These are phyloP conservation scores for Colinus virginianus DNA, from an alignment of 2,113 vertebrate species.

Conservation along the genomic window DNA sequence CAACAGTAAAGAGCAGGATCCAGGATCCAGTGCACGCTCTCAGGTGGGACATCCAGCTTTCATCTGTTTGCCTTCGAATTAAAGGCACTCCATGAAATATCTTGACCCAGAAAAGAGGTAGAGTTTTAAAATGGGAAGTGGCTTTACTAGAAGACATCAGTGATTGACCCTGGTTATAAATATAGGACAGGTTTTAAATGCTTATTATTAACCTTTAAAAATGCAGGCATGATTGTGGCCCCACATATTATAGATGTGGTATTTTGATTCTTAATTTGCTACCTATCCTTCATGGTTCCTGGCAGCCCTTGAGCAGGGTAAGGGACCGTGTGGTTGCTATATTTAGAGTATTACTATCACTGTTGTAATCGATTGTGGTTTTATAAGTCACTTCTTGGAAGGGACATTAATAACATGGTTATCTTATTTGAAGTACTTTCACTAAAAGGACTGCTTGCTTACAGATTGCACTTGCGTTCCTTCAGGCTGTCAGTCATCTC, in stretches of 20 bases:
- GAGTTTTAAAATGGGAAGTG: not conserved
- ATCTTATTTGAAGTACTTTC: not conserved
- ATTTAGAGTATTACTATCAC: not conserved
- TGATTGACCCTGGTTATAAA: not conserved
- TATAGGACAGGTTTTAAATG: not conserved
- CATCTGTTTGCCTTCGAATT: not conserved
- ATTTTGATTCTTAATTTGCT: not conserved
- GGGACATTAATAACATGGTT: slow-evolving; percentile 2
- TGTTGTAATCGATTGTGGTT: not conserved
- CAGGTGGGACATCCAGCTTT: not conserved
- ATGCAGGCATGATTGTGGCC: not conserved
- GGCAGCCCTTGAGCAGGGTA: not conserved
- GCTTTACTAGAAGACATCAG: not conserved
- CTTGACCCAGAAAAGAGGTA: not conserved
- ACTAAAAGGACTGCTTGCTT: slow-evolving; percentile 25
- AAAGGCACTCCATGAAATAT: not conserved
- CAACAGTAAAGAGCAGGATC: too few relatives aligned
- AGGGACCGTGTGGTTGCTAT: not conserved
- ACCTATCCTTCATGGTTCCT: not conserved
- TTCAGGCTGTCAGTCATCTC: slow-evolving; percentile 38
- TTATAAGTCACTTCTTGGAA: slow-evolving; percentile 29
- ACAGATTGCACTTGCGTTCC: not conserved
- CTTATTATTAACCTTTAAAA: not conserved
- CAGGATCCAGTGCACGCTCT: not conserved
- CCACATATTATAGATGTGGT: not conserved